Evolutionary conservation across 2,888 invertebrate genomes (phyloP), one percentile per base, ranked within the genome.

Genomic region (Leptopilina myrica): DNA sequence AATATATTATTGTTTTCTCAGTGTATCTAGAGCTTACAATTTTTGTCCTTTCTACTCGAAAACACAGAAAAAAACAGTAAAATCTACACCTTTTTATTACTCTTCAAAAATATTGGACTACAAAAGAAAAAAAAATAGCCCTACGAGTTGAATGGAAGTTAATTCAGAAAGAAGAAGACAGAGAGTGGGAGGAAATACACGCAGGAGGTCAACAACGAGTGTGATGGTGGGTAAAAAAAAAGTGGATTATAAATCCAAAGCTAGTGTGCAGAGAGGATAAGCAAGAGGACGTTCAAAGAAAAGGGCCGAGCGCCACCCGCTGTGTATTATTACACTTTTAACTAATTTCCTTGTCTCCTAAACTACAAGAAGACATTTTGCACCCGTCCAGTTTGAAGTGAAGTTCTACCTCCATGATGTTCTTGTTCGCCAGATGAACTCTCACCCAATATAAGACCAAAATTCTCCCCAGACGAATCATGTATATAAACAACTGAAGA

Each of bases 291-390:
- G 53, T 69, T 69, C 69, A 49, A 53, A 83, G 84, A 83, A 82
- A 79, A 79, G 84, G 80, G 64, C 81, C 79, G 80, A 77, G 79
- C 79, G 82, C 84, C 87, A 83, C 86, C 87, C 85, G 86, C 84
- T 66, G 87, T 81, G 88, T 86, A 85, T 89, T 89, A 90, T 89
- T 90, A 90, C 87, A 86, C 86, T 89, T 89, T 90, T 87, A 90
- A 88, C 90, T 89, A 90, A 90, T 90, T 89, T 89, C 87, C 87
- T 85, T 89, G 89, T 88, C 89, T 89, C 89, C 86, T 89, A 89
- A 90, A 89, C 84, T 86, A 87, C 81, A 81, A 80, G 84, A 87
- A 86, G 86, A 87, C 85, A 82, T 81, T 83, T 84, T 76, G 81
- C 76, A 81, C 76, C 79, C 80, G 79, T 79, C 62, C 79, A 73